phyloP scores from a whole-genome alignment of 53 echinoderm and acorn worm species.

The Zoroaster sp. region DNA sequence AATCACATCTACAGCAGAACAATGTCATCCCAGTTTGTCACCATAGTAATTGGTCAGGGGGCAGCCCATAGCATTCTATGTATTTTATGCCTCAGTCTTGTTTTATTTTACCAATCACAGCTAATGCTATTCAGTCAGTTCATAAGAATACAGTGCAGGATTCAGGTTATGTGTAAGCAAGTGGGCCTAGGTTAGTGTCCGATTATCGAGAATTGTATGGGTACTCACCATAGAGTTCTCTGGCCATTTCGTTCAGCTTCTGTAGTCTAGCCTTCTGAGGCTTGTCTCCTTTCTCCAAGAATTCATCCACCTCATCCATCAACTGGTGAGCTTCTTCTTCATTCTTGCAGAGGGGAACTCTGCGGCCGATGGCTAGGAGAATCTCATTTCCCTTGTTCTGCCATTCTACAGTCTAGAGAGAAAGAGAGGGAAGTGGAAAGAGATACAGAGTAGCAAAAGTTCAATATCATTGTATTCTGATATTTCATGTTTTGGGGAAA shows the following conservation, averaged over 20 bases:
- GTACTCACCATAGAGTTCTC: constrained; percentile 84
- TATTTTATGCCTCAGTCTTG: too few species aligned
- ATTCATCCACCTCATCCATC: constrained; percentile 82
- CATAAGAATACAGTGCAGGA: too few species aligned
- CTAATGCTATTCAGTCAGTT: too few species aligned
- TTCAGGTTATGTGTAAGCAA: too few species aligned
- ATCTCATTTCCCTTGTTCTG: constrained; percentile 88
- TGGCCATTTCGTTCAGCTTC: constrained; percentile 84
- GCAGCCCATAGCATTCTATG: too few species aligned
- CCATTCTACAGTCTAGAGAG: constrained; percentile 83
- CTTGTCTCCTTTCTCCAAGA: constrained; percentile 75
- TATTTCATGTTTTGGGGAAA: too few species aligned
- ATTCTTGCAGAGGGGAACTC: constrained; percentile 60
- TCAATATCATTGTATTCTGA: background rate
- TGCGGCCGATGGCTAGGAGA: constrained; percentile 68
- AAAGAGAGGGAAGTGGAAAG: background rate
- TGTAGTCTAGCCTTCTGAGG: constrained; percentile 82
- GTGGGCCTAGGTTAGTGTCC: too few species aligned
- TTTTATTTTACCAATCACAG: too few species aligned
- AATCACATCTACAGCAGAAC: too few species aligned
- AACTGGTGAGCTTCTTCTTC: constrained; percentile 77
- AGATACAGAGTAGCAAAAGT: background rate
- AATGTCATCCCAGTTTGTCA: too few species aligned
- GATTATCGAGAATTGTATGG: too few species aligned
- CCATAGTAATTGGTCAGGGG: too few species aligned